A percentile compares a stretch with the other conserved stretches of the same genome.
phyloP scores from a whole-genome alignment of 2,888 invertebrate species.

The Meandrusa payeni region DNA sequence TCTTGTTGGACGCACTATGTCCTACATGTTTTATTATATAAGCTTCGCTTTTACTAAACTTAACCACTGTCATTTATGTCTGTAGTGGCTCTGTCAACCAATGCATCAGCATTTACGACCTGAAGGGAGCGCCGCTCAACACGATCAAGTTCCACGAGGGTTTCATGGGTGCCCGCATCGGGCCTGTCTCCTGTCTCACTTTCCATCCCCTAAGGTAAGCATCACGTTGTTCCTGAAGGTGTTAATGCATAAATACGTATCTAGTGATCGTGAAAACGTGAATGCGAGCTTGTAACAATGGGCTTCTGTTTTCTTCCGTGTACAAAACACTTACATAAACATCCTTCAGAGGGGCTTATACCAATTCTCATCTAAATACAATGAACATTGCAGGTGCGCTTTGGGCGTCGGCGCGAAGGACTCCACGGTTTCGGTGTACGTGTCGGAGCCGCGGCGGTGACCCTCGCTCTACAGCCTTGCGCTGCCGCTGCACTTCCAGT shows the following conservation, averaged over 20 bases:
- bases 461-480: constrained; percentile 72
- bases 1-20: no score
- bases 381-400: constrained; percentile 81
- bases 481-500: constrained; percentile 50
- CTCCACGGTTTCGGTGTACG: constrained; percentile 91
- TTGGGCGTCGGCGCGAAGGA: constrained; percentile 94
- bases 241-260: no score
- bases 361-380: no score
- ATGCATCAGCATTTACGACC: constrained; percentile 88
- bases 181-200: constrained; percentile 91
- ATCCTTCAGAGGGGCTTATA: no score
- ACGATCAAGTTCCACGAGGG: constrained; percentile 95
- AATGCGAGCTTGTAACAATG: no score
- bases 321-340: no score
- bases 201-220: constrained; percentile 89
- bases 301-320: no score
- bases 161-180: constrained; percentile 90
- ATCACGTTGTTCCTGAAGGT: no score
- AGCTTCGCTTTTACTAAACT: no score
- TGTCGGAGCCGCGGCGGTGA: constrained; percentile 85
- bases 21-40: no score
- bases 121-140: constrained; percentile 86
- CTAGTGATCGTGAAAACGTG: no score
- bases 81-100: constrained; percentile 88
- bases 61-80: no score